Base-by-base conservation (phyloP, 2,113 vertebrate species). In the Muntiacus reevesi region DNA sequence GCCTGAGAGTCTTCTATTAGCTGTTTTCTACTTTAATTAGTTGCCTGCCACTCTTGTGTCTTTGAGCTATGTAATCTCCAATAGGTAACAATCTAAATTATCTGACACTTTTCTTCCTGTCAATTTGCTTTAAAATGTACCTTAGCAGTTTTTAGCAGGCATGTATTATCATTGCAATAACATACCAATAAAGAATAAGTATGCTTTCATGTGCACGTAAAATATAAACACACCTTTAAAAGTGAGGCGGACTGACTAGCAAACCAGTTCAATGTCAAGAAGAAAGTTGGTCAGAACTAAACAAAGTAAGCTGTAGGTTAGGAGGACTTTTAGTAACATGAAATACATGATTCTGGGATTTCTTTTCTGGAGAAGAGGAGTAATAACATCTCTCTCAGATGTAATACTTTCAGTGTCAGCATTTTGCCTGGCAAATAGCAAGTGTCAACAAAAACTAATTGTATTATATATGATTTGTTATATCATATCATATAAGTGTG, bases 1-100 rank as follows among this genome's bases (percentile, higher is more conserved):
- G 54, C 88, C 98, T 98, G 17, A 94, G 98, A 95, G 74, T 94
- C 98, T 98, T 96, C 59, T 97, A 93, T 98, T 98, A 98, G 97
- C 95, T 97, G 60, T 98, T 99, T 98, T 98, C 97, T 95, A 88
- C 91, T 98, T 98, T 97, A 98, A 98, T 98, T 98, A 98, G 95
- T 85, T 98, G 92, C 94, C 97, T 98, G 91, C 62, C 98, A 98
- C 59, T 98, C 91, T 98, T 89, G 57, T 97, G 71, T 93, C 93
- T 98, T 97, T 97, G 94, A 98, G 76, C 45, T 96, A 40, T 89
- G 15, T 60, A 96, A 91, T 87, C 28, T 98, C 91, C 93, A 98
- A 97, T 95, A 97, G 97, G 92, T 45, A 93, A 50, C 50, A 97
- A 90, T 50, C 6, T 90, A 94, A 81, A 87, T 96, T 87, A 93